Evolutionary conservation across 2,113 vertebrate species (phyloP), one percentile per base, ranked within the genome.

Genomic region (Ondatra zibethicus): DNA sequence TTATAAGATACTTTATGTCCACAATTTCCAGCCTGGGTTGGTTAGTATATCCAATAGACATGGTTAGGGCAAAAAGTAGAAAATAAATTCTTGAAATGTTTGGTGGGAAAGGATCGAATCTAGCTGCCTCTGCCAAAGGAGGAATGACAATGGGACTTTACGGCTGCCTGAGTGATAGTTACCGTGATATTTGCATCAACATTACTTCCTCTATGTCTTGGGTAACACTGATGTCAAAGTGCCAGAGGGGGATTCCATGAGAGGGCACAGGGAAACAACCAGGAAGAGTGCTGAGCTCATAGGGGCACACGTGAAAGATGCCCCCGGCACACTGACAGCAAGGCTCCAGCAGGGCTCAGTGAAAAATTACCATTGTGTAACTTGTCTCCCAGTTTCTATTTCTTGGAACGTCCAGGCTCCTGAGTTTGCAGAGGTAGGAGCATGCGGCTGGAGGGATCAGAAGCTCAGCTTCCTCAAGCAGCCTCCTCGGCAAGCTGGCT

Each of bases 11-110:
- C 84, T 92, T 93, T 58, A 75, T 77, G 29, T 89, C 27, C 39
- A 31, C 36, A 84, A n/a, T 42, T 68, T 92, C 31, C 77, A 0
- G 45, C n/a, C 80, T 55, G 80, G 21, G 12, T 80, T 94, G 50
- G 31, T 77, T 95, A 47, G 39, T 70, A 45, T 82, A 89, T 77
- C 65, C 65, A 87, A 88, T 58, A 95, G 92, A 27, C 92, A 17
- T 29, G 11, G 2, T 70, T 50, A 95, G 52, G 29, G 90, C 47
- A 45, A 84, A 89, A 89, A 52, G 14, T 39, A 82, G 36, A 78
- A 94, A 85, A 88, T 25, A 77, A 82, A 78, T 84, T 89, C 70
- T 58, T 93, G 68, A 94, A 92, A 68, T 78, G 23, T 29, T 72
- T 87, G 86, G 36, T 19, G 4, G 58, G 82, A 81, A 81, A n/a